Evolutionary conservation across 2,113 vertebrate genomes (phyloP).

Genomic region (Tauraco erythrolophus): DNA sequence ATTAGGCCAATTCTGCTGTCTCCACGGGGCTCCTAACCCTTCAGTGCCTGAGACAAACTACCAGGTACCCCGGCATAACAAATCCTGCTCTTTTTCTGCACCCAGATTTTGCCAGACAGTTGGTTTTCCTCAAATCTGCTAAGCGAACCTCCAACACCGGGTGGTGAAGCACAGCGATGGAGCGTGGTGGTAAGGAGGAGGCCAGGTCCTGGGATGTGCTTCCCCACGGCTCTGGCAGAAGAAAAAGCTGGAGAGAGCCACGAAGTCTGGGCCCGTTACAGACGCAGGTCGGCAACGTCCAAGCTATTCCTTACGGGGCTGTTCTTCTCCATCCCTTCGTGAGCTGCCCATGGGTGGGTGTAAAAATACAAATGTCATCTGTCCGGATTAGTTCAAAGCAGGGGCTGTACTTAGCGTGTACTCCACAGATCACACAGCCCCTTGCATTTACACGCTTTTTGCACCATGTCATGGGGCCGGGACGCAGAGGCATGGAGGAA

Average conservation of each 20-base stretch:
- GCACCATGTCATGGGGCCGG: neutral
- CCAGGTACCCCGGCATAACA: neutral
- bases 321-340: neutral
- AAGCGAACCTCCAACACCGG: neutral
- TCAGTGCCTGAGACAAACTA: neutral
- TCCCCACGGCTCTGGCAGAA: neutral
- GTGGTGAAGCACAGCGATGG: neutral
- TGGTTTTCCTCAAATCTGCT: neutral
- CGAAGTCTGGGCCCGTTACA: rapidly evolving
- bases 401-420: rapidly evolving
- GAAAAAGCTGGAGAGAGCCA: rapidly evolving
- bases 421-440: neutral
- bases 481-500: neutral
- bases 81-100: neutral
- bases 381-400: rapidly evolving
- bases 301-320: rapidly evolving
- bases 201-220: rapidly evolving
- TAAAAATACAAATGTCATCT: too few relatives aligned
- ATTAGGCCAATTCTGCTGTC: neutral
- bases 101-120: neutral
- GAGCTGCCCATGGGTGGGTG: neutral
- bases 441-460: too few relatives aligned
- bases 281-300: rapidly evolving
- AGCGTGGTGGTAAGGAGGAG: rapidly evolving
- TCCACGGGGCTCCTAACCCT: rapidly evolving